Conservation (phyloP, 2,113 vertebrate species). For the Glareola pratincola region DNA sequence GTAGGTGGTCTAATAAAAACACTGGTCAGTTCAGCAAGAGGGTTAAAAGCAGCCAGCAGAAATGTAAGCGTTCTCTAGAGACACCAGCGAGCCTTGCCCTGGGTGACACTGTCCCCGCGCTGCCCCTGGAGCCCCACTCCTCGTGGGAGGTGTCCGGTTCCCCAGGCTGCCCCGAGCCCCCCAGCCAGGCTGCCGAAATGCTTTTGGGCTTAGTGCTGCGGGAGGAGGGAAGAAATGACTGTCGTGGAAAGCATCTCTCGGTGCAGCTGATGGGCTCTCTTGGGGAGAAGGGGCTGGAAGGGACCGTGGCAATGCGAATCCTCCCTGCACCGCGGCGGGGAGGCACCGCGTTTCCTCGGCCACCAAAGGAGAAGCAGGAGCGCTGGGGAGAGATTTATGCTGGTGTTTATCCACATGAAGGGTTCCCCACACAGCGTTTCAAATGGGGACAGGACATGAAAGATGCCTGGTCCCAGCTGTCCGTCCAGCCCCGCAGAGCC, state of each 20-base stretch:
- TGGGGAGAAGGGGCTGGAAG: not conserved
- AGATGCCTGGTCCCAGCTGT: not conserved
- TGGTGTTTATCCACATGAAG: not conserved
- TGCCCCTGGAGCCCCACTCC: rapidly evolving
- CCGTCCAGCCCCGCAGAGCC: not conserved
- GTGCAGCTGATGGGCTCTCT: not conserved
- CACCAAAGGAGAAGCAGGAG: not conserved
- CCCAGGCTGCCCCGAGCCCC: not conserved
- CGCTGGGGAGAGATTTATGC: not conserved
- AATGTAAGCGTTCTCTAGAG: not conserved
- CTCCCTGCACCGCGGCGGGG: rapidly evolving
- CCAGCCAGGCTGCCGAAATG: not conserved
- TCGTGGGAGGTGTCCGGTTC: not conserved
- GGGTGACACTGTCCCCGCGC: rapidly evolving
- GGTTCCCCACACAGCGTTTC: not conserved
- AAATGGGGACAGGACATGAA: not conserved
- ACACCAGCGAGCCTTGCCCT: not conserved
- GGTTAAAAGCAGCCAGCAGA: not conserved
- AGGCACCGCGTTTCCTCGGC: not conserved
- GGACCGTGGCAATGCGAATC: not conserved
- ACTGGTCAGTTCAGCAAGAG: not conserved
- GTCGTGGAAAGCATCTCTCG: not conserved
- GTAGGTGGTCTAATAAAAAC: constrained; percentile 21
- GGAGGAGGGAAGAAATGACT: not conserved
- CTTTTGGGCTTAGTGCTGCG: not conserved